Evolutionary conservation across 2,797 vertebrate species (phyloP), one percentile per base, ranked within the genome.

Genomic region (Coluber constrictor): DNA sequence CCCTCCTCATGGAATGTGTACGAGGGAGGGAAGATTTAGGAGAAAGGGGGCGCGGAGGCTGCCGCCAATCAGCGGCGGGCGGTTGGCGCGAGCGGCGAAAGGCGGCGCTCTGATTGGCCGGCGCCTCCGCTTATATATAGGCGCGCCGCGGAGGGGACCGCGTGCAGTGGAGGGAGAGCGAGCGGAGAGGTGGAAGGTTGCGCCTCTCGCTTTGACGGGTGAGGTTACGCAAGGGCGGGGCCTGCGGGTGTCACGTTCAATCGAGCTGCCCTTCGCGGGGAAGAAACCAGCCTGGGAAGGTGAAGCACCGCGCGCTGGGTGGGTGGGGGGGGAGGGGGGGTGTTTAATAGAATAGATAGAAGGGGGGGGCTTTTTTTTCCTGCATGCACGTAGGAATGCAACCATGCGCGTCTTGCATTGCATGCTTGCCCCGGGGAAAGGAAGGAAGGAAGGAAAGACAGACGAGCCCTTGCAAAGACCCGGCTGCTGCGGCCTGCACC

Each of bases 321-420:
- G n/a, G n/a, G n/a, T n/a, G n/a, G 51, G 51, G 1, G 16, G 37
- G 37, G 37, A 37, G 37, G 37, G 16, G 3, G 3, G 3, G 61
- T 1, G 16, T 6, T 37, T 37, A 37, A 37, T 37, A 60, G 6
- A 59, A 11, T 4, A 10, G 51, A 10, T 51, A 8, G 20, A 7
- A 7, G 4, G 10, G 4, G 15, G 1, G 0, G 18, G 18, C 1
- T 13, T 0, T 70, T n/a, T 23, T 43, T 8, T 6, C 32, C 11
- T 5, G 74, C 7, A 20, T 5, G 70, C 16, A 79, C 18, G 70
- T 20, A 9, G 1, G 16, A 37, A 37, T 20, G 70, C 32, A 37
- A 79, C 4, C 27, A 66, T n/a, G 74, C 20, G 1, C 18, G 9
- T 8, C 47, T 18, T 20, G 8, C 37, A 23, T 79, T 43, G n/a